phyloP scores from a whole-genome alignment of 2,888 invertebrate genomes.

The Mesochorus sp. region DNA sequence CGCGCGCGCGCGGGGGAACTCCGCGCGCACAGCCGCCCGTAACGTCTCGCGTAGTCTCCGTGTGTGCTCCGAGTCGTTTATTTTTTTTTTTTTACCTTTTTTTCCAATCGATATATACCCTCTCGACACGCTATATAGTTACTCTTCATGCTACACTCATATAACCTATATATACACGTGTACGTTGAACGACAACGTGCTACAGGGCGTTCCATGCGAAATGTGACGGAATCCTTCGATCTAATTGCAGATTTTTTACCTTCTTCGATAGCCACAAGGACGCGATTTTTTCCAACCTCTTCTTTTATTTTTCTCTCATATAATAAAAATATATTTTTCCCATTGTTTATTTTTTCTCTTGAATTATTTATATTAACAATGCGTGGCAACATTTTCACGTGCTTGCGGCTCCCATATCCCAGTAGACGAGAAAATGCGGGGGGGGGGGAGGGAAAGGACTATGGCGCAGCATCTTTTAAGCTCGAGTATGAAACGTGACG shows the following conservation, averaged over 20 bases:
- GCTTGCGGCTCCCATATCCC: neutral
- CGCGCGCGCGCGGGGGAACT: neutral
- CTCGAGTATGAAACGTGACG: constrained; percentile 62
- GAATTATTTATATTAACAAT: too few relatives aligned
- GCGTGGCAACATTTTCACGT: neutral
- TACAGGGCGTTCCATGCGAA: neutral
- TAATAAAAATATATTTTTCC: too few relatives aligned
- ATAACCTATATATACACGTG: neutral
- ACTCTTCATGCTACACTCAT: neutral
- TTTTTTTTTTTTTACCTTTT: neutral
- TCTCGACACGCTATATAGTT: constrained; percentile 6
- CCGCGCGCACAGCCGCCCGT: constrained; percentile 35
- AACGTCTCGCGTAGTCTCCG: constrained; percentile 30
- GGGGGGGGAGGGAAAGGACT: constrained; percentile 62
- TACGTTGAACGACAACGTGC: too few relatives aligned
- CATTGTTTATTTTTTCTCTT: too few relatives aligned
- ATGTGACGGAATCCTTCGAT: too few relatives aligned
- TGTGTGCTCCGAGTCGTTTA: constrained; percentile 24
- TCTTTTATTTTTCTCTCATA: too few relatives aligned
- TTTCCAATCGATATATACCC: neutral
- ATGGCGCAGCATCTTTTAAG: constrained; percentile 55
- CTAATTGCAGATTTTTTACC: too few relatives aligned
- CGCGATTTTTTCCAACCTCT: too few relatives aligned
- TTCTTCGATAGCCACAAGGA: too few relatives aligned
- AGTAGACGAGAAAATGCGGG: constrained; percentile 4